A percentile compares a stretch with the other conserved stretches of the same genome.
phyloP scores from a whole-genome alignment of 2,113 vertebrate genomes.

The Hiodon tergisus region DNA sequence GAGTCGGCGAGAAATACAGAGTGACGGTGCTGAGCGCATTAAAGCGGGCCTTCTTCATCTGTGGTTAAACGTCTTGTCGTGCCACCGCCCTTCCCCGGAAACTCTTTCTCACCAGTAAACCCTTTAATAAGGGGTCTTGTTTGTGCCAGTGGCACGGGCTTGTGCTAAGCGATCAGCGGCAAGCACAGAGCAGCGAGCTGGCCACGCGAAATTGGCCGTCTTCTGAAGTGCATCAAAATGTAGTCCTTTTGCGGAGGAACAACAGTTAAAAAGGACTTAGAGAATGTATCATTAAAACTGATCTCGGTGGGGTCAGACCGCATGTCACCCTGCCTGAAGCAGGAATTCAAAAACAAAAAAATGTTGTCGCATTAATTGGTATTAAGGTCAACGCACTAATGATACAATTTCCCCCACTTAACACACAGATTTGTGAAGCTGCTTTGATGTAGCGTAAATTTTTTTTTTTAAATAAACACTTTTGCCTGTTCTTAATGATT shows the following conservation, averaged over 20 bases:
- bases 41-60: background rate
- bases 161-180: background rate
- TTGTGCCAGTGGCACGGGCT: background rate
- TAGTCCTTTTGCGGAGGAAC: background rate
- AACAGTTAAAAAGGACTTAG: background rate
- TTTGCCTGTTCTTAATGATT: slow-evolving; percentile 47
- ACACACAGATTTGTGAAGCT: slow-evolving; percentile 42
- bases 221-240: background rate
- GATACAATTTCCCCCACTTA: slow-evolving; percentile 44
- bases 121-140: background rate
- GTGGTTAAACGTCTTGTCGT: background rate
- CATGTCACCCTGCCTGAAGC: background rate
- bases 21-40: background rate
- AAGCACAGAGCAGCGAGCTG: background rate
- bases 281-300: background rate
- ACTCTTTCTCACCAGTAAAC: background rate
- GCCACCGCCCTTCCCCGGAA: background rate
- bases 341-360: background rate
- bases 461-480: slow-evolving; percentile 43
- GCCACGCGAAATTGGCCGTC: background rate
- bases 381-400: slow-evolving; percentile 39
- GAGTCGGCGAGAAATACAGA: background rate
- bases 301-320: background rate
- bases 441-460: too few relatives aligned
- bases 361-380: slow-evolving; percentile 19